Conservation (phyloP, 2,888 invertebrate genomes). For the Thereva nobilitata region DNA sequence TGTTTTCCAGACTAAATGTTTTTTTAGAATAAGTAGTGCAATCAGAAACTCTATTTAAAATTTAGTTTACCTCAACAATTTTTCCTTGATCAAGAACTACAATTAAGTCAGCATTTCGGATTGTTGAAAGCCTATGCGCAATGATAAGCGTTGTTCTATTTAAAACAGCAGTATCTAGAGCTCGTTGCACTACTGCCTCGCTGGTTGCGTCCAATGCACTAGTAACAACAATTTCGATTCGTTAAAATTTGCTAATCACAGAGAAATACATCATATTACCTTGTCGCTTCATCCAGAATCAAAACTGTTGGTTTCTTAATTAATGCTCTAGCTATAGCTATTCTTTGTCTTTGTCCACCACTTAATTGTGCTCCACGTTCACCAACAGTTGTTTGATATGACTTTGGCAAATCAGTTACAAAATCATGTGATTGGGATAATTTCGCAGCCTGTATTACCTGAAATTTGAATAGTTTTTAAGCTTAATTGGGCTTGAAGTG, state of each 20-base stretch:
- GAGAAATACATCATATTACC: conserved; percentile 60
- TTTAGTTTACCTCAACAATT: conserved; percentile 73
- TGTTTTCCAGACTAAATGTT: conserved; percentile 78
- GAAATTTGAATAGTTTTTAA: conserved; percentile 45
- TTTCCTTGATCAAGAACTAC: conserved; percentile 84
- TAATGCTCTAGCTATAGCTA: conserved; percentile 92
- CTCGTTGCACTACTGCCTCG: conserved; percentile 86
- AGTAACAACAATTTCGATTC: background rate
- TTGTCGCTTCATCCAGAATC: conserved; percentile 93
- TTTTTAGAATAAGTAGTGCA: conserved; percentile 27
- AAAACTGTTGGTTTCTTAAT: conserved; percentile 87
- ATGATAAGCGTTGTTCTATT: conserved; percentile 93
- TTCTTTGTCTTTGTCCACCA: conserved; percentile 93
- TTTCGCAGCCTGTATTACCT: conserved; percentile 73
- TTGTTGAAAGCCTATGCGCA: conserved; percentile 90
- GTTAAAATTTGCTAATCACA: conserved; percentile 29
- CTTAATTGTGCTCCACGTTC: conserved; percentile 91
- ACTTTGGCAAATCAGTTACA: conserved; percentile 76
- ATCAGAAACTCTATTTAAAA: background rate
- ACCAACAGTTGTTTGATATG: conserved; percentile 84
- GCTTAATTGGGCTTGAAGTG: background rate
- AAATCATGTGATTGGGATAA: conserved; percentile 94
- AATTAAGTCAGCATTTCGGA: conserved; percentile 88
- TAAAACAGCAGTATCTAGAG: conserved; percentile 79
- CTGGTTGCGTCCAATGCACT: conserved; percentile 93